Evolutionary conservation across 2,888 invertebrate species (phyloP).

Genomic region (Glomeris marginata): DNA sequence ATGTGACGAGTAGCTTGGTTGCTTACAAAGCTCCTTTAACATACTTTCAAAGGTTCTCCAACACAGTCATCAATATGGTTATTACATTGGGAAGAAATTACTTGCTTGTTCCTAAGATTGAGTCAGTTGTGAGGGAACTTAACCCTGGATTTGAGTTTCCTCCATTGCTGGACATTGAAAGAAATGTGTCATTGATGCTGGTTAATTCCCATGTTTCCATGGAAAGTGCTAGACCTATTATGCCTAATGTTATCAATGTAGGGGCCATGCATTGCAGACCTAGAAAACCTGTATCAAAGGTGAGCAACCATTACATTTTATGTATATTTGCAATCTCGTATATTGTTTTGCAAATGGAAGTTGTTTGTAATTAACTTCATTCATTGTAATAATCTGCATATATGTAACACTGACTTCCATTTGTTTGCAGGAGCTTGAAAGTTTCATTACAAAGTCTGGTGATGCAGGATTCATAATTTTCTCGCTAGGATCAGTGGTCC

Average conservation of each 20-base stretch:
- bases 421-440: neutral
- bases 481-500: neutral
- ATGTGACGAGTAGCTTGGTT: too few relatives aligned
- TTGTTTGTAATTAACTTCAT: neutral
- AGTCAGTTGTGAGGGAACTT: too few relatives aligned
- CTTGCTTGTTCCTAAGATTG: too few relatives aligned
- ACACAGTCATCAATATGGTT: too few relatives aligned
- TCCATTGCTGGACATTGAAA: neutral
- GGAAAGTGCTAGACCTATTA: neutral
- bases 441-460: neutral
- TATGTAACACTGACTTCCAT: too few relatives aligned
- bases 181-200: neutral
- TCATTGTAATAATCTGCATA: neutral
- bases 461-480: neutral
- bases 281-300: neutral
- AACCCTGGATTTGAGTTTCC: too few relatives aligned
- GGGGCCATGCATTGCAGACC: conserved; percentile 3
- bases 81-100: too few relatives aligned
- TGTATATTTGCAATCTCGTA: neutral
- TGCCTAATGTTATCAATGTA: neutral
- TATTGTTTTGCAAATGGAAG: neutral
- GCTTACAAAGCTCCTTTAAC: too few relatives aligned
- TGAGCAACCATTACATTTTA: neutral
- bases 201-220: neutral
- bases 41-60: too few relatives aligned